phyloP scores from a whole-genome alignment of 1,140 invertebrate genomes.

The Meloidogyne hapla region DNA sequence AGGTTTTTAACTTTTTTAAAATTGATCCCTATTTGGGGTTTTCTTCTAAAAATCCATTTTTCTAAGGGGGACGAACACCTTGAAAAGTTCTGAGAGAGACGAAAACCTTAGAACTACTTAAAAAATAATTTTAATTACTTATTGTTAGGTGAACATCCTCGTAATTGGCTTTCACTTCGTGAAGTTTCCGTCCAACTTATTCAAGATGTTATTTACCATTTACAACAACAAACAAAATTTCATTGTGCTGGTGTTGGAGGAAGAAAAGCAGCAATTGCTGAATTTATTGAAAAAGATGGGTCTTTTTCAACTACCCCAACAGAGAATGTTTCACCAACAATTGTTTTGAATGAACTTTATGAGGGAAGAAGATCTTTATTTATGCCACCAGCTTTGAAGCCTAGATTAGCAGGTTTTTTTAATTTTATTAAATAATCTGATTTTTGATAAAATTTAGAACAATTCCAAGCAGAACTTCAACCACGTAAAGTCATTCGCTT shows the following conservation, averaged over 20 bases:
- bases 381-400: slow-evolving; percentile 17
- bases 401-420: slow-evolving; percentile 17
- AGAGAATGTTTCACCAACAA: slow-evolving; percentile 8
- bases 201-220: slow-evolving; percentile 4
- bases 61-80: too few relatives aligned
- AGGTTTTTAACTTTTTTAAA: neutral
- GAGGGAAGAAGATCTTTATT: slow-evolving; percentile 19
- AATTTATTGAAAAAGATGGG: slow-evolving; percentile 2
- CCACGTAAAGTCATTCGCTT: slow-evolving; percentile 14
- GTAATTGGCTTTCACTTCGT: slow-evolving; percentile 24
- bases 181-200: slow-evolving; percentile 13
- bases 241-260: slow-evolving; percentile 7
- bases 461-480: neutral
- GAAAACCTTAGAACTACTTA: too few relatives aligned
- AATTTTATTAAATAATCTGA: neutral
- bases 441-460: neutral
- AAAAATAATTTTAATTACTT: neutral
- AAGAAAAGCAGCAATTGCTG: slow-evolving; percentile 1
- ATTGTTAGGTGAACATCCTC: slow-evolving; percentile 17
- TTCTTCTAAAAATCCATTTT: too few relatives aligned
- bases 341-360: slow-evolving; percentile 20
- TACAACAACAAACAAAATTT: slow-evolving; percentile 15
- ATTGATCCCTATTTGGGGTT: neutral
- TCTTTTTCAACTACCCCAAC: neutral
- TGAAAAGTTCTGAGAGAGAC: too few relatives aligned